Evolutionary conservation across 1,140 invertebrate species (phyloP).

Genomic region (Bathynomus jamesi): DNA sequence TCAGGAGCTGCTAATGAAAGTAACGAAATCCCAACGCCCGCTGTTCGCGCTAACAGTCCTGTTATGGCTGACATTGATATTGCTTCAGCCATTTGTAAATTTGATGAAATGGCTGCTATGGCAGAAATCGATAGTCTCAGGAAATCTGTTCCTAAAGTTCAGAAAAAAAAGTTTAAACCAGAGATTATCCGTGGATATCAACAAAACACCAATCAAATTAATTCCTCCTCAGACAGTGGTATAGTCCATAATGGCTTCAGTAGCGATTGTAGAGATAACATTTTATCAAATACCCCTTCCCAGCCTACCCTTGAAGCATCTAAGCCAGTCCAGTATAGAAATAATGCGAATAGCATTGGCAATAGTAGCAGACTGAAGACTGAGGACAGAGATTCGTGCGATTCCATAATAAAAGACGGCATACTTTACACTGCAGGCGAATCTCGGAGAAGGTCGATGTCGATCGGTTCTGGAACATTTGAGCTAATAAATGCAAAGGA

Average conservation of each 20-base stretch:
- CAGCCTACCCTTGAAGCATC: background rate
- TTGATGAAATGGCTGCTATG: constrained; percentile 35
- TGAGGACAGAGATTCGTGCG: background rate
- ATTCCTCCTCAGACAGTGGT: too few relatives aligned
- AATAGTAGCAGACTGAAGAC: too few relatives aligned
- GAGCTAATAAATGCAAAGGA: constrained; percentile 48
- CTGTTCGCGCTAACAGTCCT: constrained; percentile 21
- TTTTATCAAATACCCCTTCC: background rate
- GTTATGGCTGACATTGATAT: constrained; percentile 39
- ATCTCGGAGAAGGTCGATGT: constrained; percentile 27
- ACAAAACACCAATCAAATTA: background rate
- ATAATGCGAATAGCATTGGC: background rate
- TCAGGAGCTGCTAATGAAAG: constrained; percentile 18
- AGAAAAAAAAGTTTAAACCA: background rate
- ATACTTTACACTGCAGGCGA: constrained; percentile 40
- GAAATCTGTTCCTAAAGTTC: background rate
- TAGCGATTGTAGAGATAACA: background rate
- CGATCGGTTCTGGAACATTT: constrained; percentile 43
- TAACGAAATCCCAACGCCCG: background rate
- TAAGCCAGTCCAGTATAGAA: background rate
- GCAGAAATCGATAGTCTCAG: constrained; percentile 30
- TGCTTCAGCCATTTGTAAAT: constrained; percentile 37
- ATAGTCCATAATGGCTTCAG: too few relatives aligned
- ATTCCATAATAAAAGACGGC: constrained; percentile 39
- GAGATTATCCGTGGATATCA: too few relatives aligned